Percentiles rank a stretch among this genome's conserved stretches.
phyloP scores from a whole-genome alignment of 2,113 vertebrate genomes.

The Mystacornis crossleyi region DNA sequence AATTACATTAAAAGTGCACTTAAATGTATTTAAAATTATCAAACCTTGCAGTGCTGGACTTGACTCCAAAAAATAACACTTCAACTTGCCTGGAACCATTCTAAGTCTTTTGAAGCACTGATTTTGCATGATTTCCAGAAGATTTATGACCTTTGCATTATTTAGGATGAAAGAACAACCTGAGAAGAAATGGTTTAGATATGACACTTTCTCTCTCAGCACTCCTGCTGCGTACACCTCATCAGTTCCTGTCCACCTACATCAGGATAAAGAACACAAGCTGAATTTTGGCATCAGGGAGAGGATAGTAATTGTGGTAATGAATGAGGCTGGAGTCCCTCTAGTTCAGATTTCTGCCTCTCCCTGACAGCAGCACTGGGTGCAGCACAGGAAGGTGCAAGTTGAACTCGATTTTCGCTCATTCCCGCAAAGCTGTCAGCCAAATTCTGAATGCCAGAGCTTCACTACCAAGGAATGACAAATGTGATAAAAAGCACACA shows the following conservation, averaged over 20 bases:
- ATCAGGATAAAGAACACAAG: neutral
- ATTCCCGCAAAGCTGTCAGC: slow-evolving; percentile 42
- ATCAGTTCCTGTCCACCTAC: neutral
- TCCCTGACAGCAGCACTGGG: neutral
- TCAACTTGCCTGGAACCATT: neutral
- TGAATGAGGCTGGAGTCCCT: neutral
- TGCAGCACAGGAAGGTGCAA: slow-evolving; percentile 30
- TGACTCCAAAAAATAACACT: neutral
- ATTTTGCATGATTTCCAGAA: neutral
- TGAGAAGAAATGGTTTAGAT: neutral
- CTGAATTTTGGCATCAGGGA: neutral
- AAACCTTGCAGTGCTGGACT: neutral
- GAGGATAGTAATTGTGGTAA: neutral
- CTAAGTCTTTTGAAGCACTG: neutral
- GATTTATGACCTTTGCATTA: neutral
- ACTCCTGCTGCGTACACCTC: neutral
- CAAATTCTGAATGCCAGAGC: slow-evolving; percentile 28
- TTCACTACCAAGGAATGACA: slow-evolving; percentile 47
- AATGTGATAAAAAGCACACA: slow-evolving; percentile 46
- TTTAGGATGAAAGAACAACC: neutral
- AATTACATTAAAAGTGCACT: neutral
- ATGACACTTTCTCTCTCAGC: neutral
- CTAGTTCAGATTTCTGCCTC: neutral
- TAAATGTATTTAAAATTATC: neutral
- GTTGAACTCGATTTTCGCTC: slow-evolving; percentile 30